These are phyloP conservation scores for Avahi laniger DNA, from an alignment of 2,797 vertebrate species.

Conservation along the genomic window DNA sequence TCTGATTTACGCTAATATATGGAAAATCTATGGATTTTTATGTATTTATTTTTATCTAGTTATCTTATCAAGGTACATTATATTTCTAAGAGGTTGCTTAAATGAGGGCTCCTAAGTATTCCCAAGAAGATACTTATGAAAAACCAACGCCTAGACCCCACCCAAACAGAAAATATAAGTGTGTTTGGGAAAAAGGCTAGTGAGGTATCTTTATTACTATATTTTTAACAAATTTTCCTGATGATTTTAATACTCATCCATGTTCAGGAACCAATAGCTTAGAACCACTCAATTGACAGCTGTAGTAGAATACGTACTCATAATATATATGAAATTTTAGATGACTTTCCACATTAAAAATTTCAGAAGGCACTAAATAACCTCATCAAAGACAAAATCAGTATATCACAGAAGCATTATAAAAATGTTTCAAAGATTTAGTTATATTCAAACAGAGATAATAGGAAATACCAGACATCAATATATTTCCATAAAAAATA, in stretches of 20 bases:
- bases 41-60: background rate
- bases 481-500: background rate
- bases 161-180: background rate
- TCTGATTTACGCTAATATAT: background rate
- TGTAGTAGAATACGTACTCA: background rate
- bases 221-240: background rate
- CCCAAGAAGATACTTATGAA: background rate
- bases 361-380: background rate
- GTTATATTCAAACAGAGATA: background rate
- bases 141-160: background rate
- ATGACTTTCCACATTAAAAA: background rate
- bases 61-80: background rate
- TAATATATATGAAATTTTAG: background rate
- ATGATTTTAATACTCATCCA: background rate
- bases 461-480: background rate
- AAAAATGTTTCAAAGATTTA: background rate
- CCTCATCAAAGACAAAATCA: background rate
- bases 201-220: background rate
- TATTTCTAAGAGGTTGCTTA: background rate
- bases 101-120: background rate
- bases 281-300: background rate
- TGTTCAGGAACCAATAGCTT: background rate
- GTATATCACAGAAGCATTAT: background rate
- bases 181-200: background rate
- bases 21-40: background rate